phyloP scores from a whole-genome alignment of 2,113 vertebrate genomes.

The Oncorhynchus nerka region DNA sequence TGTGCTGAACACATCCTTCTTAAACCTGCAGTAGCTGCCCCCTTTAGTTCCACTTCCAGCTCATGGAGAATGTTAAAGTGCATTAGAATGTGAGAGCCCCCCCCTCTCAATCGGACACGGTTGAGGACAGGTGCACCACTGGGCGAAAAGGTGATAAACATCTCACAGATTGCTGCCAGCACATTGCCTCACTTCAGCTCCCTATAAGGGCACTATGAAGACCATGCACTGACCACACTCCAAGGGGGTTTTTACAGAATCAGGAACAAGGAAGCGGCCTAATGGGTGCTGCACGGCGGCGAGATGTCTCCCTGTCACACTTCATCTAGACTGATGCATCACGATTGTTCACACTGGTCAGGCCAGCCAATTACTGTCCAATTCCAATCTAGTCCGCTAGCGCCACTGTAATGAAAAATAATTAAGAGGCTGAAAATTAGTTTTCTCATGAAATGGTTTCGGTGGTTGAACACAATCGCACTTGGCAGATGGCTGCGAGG shows the following conservation, averaged over 20 bases:
- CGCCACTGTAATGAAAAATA: conserved; percentile 98
- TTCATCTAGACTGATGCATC: conserved; percentile 95
- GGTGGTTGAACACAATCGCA: conserved; percentile 92
- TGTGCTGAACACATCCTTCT: conserved; percentile 64
- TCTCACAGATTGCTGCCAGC: conserved; percentile 71
- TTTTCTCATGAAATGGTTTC: conserved; percentile 98
- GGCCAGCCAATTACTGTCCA: conserved; percentile 96
- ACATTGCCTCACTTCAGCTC: conserved; percentile 59
- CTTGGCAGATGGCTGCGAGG: conserved; percentile 89
- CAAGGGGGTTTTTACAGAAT: conserved; percentile 55
- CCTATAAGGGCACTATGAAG: conserved; percentile 78
- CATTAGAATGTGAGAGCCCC: conserved; percentile 47
- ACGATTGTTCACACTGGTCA: conserved; percentile 86
- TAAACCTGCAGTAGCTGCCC: conserved; percentile 53
- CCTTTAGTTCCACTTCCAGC: conserved; percentile 51
- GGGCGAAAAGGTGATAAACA: conserved; percentile 78
- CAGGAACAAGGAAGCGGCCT: conserved; percentile 89
- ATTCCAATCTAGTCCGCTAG: conserved; percentile 95
- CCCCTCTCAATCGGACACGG: conserved; percentile 38
- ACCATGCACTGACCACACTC: conserved; percentile 89
- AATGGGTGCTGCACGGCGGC: conserved; percentile 87
- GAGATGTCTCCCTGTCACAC: conserved; percentile 98
- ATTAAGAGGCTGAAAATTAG: conserved; percentile 99
- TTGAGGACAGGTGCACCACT: conserved; percentile 53
- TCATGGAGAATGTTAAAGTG: conserved; percentile 42